These are phyloP conservation scores for Helobdella robusta DNA, from an alignment of 2,888 invertebrate species.

Conservation along the genomic window DNA sequence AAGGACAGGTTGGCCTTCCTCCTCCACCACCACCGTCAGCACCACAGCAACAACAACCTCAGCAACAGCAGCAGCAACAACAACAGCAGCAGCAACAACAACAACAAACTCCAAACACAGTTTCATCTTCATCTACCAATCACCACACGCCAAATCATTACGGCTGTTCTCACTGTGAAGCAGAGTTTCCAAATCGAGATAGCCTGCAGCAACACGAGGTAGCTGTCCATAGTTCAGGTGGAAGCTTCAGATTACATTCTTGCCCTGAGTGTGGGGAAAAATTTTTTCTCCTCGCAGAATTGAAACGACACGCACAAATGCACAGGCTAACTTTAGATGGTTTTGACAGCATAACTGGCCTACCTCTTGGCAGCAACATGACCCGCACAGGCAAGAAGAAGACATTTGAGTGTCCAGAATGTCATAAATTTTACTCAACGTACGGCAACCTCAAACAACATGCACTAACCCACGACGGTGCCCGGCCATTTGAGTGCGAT, in stretches of 20 bases:
- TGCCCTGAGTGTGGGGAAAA: constrained; percentile 23
- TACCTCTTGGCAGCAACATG: constrained; percentile 11
- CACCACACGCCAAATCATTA: constrained; percentile 20
- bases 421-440: constrained; percentile 28
- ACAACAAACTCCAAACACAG: constrained; percentile 15
- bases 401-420: constrained; percentile 29
- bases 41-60: background rate
- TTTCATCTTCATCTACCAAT: constrained; percentile 15
- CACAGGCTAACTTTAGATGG: constrained; percentile 20
- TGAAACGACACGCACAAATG: constrained; percentile 24
- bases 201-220: constrained; percentile 19
- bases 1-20: constrained; percentile 16
- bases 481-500: constrained; percentile 30
- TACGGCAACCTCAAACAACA: constrained; percentile 30
- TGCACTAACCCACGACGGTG: constrained; percentile 25
- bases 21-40: constrained; percentile 15
- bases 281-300: constrained; percentile 20
- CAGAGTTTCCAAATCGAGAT: constrained; percentile 20
- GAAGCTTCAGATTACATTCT: constrained; percentile 17
- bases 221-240: background rate
- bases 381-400: constrained; percentile 24
- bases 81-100: constrained; percentile 14
- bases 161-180: constrained; percentile 14
- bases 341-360: constrained; percentile 22
- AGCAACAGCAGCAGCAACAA: constrained; percentile 1